phyloP scores from a whole-genome alignment of 2,113 vertebrate genomes.

The Echinops telfairi region DNA sequence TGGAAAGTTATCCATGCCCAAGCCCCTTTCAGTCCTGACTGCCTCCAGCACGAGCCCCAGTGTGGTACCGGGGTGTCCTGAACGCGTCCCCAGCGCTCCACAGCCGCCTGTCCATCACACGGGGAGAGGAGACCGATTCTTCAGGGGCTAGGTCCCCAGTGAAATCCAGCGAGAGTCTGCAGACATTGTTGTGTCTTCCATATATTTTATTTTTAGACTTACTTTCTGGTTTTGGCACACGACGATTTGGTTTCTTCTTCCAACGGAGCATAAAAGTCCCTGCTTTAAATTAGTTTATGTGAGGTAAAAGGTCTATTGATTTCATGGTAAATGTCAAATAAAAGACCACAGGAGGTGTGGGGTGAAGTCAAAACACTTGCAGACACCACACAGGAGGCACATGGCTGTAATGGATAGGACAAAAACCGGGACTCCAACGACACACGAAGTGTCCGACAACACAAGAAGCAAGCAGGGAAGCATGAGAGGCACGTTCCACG shows the following conservation, averaged over 20 bases:
- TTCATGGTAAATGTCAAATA: slow-evolving; percentile 30
- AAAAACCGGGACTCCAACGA: not conserved
- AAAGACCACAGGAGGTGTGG: not conserved
- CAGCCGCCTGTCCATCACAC: not conserved
- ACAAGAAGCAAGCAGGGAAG: not conserved
- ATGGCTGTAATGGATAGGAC: not conserved
- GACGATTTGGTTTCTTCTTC: not conserved
- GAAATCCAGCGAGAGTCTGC: not conserved
- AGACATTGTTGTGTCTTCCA: not conserved
- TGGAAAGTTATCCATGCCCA: not conserved
- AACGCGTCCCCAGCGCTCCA: not conserved
- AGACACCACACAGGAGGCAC: not conserved
- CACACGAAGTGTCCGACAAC: not conserved
- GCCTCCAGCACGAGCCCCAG: not conserved
- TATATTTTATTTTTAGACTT: not conserved
- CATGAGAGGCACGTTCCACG: rapidly evolving
- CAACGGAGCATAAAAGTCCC: not conserved
- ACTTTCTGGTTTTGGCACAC: not conserved
- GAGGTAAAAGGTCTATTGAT: not conserved
- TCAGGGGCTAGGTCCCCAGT: not conserved
- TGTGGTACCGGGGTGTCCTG: not conserved
- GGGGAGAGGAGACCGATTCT: not conserved
- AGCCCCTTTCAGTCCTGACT: not conserved
- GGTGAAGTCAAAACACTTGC: not conserved
- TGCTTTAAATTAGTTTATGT: slow-evolving; percentile 24